Percentiles rank a stretch among this genome's conserved stretches.
phyloP scores from a whole-genome alignment of 2,113 vertebrate species.

The Hylia prasina region DNA sequence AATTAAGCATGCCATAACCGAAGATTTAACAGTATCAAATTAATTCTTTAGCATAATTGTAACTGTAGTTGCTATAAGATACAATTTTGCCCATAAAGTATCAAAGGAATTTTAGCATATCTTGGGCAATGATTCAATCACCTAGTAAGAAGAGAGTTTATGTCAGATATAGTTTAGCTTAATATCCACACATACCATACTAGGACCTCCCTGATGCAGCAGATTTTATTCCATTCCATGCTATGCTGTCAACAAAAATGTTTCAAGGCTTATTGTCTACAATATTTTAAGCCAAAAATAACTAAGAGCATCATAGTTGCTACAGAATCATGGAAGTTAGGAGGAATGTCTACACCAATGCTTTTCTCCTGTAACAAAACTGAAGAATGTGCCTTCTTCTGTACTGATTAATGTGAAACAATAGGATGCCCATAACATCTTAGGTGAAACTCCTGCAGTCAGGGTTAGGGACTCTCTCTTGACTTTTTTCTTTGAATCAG shows the following conservation, averaged over 20 bases:
- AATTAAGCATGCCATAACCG: background rate
- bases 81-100: background rate
- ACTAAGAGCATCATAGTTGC: background rate
- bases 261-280: background rate
- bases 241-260: background rate
- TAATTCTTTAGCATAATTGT: background rate
- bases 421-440: background rate
- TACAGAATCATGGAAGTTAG: background rate
- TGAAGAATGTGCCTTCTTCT: background rate
- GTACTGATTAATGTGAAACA: background rate
- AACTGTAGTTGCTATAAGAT: background rate
- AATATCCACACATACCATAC: background rate
- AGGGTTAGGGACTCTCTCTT: background rate
- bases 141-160: background rate
- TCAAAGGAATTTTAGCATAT: background rate
- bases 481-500: background rate
- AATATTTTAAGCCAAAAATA: constrained; percentile 19
- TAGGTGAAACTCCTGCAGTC: background rate
- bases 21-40: background rate
- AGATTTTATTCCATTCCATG: background rate
- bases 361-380: background rate
- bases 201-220: background rate
- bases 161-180: background rate
- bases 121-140: background rate
- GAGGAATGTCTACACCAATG: background rate